A percentile compares a stretch with the other conserved stretches of the same genome.
Evolutionary conservation across 2,888 invertebrate species (phyloP).

Genomic region (Acleris laterana): DNA sequence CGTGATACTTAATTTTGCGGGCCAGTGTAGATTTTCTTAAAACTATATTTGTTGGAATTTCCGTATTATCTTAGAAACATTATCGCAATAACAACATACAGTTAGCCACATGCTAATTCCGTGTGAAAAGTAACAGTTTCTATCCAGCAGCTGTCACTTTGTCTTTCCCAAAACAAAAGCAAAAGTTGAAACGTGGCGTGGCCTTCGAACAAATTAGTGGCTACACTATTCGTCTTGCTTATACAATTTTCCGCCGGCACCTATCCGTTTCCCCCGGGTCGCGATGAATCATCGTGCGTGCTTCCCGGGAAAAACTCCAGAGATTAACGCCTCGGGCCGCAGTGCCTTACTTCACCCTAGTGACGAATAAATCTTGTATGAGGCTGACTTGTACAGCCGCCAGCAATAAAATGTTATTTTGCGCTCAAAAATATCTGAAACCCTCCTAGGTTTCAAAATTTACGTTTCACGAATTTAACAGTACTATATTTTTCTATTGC

Average conservation of each 20-base stretch:
- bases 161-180: conserved; percentile 7
- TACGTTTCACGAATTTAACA: no score
- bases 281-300: conserved; percentile 66
- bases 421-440: no score
- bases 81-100: no score
- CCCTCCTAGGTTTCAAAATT: no score
- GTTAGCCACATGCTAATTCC: not conserved
- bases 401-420: no score
- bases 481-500: conserved; percentile 17
- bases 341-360: conserved; percentile 25
- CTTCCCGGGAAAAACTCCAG: conserved; percentile 57
- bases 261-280: conserved; percentile 24
- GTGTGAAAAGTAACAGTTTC: conserved; percentile 1
- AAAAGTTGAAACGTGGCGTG: conserved; percentile 4
- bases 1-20: no score
- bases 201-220: conserved; percentile 4
- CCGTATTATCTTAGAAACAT: no score
- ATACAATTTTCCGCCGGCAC: conserved; percentile 21
- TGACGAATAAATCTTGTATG: conserved; percentile 25
- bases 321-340: conserved; percentile 58
- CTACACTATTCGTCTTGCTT: conserved; percentile 2
- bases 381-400: conserved; percentile 3
- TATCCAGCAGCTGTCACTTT: not conserved
- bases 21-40: no score
- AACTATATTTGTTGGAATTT: no score